These are phyloP conservation scores for Cottus gobio DNA, from an alignment of 2,113 vertebrate genomes.

Conservation along the genomic window DNA sequence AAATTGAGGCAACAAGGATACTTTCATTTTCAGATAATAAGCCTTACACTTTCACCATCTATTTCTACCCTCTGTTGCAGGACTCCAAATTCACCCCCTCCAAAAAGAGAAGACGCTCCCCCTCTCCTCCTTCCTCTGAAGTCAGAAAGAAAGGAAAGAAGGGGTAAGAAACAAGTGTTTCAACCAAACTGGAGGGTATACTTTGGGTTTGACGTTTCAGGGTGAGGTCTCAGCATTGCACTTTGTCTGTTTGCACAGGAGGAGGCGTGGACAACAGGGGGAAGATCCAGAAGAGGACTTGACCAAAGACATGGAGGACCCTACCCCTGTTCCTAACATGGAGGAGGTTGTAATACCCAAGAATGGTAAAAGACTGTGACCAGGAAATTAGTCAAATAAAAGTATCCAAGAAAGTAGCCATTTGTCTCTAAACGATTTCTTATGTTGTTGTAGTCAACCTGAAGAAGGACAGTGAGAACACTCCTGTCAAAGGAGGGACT, in stretches of 20 bases:
- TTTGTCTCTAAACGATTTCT: neutral
- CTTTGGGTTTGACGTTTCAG: neutral
- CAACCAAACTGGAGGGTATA: neutral
- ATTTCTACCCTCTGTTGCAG: conserved; percentile 55
- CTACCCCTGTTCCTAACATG: conserved; percentile 95
- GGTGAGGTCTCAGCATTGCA: neutral
- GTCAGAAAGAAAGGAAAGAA: conserved; percentile 95
- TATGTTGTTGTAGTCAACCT: conserved; percentile 87
- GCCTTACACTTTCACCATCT: neutral
- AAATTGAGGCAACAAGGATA: neutral
- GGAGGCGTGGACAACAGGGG: conserved; percentile 90
- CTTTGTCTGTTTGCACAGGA: conserved; percentile 71
- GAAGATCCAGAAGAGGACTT: conserved; percentile 95
- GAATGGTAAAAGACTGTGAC: conserved; percentile 83
- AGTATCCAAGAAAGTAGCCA: neutral
- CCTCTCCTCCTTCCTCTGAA: conserved; percentile 91
- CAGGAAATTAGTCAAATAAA: neutral
- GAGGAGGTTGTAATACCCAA: conserved; percentile 97
- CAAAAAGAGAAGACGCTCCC: conserved; percentile 93
- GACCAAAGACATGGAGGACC: conserved; percentile 99
- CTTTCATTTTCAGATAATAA: neutral
- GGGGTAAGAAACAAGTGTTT: conserved; percentile 81
- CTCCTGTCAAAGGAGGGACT: conserved; percentile 96
- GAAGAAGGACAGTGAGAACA: conserved; percentile 99
- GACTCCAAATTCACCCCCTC: conserved; percentile 87